phyloP scores from a whole-genome alignment of 2,797 vertebrate species.

The Orestias chungarensis region DNA sequence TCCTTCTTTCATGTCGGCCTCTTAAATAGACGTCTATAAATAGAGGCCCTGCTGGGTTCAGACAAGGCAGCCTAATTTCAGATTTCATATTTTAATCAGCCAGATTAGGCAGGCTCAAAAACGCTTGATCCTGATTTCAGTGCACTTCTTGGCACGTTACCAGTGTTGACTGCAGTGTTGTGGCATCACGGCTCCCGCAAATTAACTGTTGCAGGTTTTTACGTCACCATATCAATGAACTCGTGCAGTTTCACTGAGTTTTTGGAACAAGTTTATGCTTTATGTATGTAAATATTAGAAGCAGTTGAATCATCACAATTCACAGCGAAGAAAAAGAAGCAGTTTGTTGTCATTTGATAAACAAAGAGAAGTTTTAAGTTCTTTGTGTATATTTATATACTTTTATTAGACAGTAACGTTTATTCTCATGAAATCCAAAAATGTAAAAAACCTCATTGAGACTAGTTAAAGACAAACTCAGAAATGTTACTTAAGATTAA shows the following conservation, averaged over 20 bases:
- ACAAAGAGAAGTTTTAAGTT: neutral
- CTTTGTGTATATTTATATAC: neutral
- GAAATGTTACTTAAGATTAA: too few species aligned
- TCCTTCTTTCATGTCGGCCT: constrained; percentile 42
- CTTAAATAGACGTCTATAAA: constrained; percentile 51
- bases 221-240: neutral
- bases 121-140: neutral
- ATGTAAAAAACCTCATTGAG: too few species aligned
- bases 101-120: constrained; percentile 11
- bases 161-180: neutral
- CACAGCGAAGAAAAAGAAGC: neutral
- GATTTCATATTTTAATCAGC: constrained; percentile 34
- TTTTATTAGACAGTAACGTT: neutral
- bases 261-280: neutral
- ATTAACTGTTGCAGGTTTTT: neutral
- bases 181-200: neutral
- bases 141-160: neutral
- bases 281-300: neutral
- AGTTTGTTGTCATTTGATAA: neutral
- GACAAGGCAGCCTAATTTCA: constrained; percentile 29
- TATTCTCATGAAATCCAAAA: too few species aligned
- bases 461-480: too few species aligned
- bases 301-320: neutral
- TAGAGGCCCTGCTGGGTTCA: constrained; percentile 31
- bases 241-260: neutral